Evolutionary conservation across 2,113 vertebrate species (phyloP).

Genomic region (Petaurus breviceps): DNA sequence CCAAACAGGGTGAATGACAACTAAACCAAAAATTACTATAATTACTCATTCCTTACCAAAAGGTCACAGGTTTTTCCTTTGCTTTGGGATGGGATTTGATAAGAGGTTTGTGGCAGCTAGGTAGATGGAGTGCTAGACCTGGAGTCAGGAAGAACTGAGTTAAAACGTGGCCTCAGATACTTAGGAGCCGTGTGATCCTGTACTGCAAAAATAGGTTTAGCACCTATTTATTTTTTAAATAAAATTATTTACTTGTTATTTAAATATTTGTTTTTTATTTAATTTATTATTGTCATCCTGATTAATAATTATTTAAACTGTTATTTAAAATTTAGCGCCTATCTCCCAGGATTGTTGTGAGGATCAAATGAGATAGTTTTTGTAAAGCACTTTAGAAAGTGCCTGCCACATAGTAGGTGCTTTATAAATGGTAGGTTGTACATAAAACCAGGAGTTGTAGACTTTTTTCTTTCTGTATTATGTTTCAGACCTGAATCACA

Average conservation of each 20-base stretch:
- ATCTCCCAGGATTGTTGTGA: accelerated
- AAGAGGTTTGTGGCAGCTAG: neutral
- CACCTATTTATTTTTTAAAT: too few relatives aligned
- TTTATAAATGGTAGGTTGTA: neutral
- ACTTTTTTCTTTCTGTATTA: neutral
- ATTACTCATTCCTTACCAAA: neutral
- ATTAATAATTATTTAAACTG: too few relatives aligned
- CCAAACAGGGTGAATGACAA: neutral
- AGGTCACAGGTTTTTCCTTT: neutral
- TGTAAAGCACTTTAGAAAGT: neutral
- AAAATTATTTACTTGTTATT: too few relatives aligned
- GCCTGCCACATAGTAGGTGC: neutral
- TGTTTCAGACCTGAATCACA: neutral
- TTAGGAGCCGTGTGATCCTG: neutral
- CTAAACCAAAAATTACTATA: neutral
- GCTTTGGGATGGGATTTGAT: neutral
- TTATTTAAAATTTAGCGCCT: neutral
- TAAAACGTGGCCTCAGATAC: neutral
- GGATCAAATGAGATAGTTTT: neutral
- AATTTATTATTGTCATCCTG: too few relatives aligned
- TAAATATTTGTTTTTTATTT: too few relatives aligned
- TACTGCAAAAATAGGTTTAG: neutral
- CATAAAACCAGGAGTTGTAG: accelerated
- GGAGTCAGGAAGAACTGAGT: neutral
- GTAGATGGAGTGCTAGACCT: neutral